Percentiles rank a stretch among this genome's conserved stretches.
phyloP scores from a whole-genome alignment of 1,140 invertebrate species.

The Acromyrmex heyeri region DNA sequence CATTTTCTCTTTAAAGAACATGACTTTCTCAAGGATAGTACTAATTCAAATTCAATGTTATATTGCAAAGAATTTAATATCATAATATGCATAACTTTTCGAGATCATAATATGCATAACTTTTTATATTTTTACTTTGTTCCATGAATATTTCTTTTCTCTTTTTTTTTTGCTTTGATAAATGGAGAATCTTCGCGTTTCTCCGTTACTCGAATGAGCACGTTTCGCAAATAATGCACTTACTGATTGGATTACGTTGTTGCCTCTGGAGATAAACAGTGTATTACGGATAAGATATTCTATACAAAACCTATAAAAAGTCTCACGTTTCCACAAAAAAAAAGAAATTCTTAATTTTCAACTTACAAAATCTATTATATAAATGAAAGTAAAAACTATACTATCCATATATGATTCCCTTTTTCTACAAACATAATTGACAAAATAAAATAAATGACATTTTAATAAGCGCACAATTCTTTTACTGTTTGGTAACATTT shows the following conservation, averaged over 20 bases:
- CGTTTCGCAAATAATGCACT: background rate
- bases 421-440: background rate
- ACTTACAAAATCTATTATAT: background rate
- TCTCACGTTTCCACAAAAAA: slow-evolving; percentile 5
- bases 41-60: slow-evolving; percentile 4
- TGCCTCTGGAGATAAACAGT: background rate
- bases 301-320: slow-evolving; percentile 5
- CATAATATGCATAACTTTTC: background rate
- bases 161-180: slow-evolving; percentile 22
- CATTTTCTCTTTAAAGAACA: background rate
- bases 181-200: background rate
- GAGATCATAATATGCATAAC: background rate
- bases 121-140: background rate
- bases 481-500: background rate
- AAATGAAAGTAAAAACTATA: background rate
- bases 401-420: background rate
- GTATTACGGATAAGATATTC: slow-evolving; percentile 6
- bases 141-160: background rate
- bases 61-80: background rate
- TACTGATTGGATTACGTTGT: slow-evolving; percentile 23
- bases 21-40: background rate
- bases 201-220: slow-evolving; percentile 1
- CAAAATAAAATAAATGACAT: background rate
- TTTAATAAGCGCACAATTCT: background rate
- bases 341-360: background rate